Evolutionary conservation across 2,113 vertebrate genomes (phyloP).

Genomic region (Lagopus leucura): DNA sequence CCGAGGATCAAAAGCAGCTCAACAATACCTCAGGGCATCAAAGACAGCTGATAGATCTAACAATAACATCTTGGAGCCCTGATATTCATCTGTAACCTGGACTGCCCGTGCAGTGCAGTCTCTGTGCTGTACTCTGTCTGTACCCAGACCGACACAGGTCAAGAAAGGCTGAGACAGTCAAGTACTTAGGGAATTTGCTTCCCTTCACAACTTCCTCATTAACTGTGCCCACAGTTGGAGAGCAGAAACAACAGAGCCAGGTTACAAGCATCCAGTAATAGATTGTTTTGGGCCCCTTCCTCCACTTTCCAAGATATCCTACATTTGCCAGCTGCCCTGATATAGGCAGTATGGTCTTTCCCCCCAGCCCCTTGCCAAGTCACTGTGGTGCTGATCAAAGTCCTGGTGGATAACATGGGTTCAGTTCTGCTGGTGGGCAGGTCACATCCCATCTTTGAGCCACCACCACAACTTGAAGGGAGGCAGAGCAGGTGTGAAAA

Average conservation of each 20-base stretch:
- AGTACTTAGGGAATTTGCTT: constrained; percentile 41
- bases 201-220: constrained; percentile 56
- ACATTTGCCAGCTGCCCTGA: fast-evolving
- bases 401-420: fast-evolving
- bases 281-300: neutral
- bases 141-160: constrained; percentile 35
- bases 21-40: constrained; percentile 72
- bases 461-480: fast-evolving
- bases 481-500: neutral
- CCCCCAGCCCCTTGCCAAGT: neutral
- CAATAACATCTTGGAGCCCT: constrained; percentile 68
- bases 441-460: fast-evolving
- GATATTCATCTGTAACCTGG: constrained; percentile 69
- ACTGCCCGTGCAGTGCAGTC: constrained; percentile 60
- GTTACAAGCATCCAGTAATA: neutral
- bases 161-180: constrained; percentile 49
- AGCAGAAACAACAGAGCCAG: constrained; percentile 8
- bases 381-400: neutral
- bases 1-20: constrained; percentile 58
- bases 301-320: neutral
- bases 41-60: constrained; percentile 71
- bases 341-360: fast-evolving
- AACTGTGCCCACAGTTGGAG: constrained; percentile 53
- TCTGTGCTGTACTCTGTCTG: constrained; percentile 48
- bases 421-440: neutral